A percentile compares a stretch with the other conserved stretches of the same genome.
phyloP scores from a whole-genome alignment of 2,888 invertebrate species.

The Aphodius granarius region DNA sequence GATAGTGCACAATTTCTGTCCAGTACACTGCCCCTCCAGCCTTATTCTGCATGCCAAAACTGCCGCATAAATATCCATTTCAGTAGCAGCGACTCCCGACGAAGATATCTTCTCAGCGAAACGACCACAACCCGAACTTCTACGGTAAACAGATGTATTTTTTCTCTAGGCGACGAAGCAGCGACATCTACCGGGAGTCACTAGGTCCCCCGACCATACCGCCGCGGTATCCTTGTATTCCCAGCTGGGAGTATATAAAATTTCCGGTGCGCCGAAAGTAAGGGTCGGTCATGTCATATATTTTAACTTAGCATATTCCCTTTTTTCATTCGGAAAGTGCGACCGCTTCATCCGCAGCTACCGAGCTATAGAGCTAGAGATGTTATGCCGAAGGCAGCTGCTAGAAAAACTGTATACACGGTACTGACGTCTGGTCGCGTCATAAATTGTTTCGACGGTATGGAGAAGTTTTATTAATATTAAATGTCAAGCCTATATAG shows the following conservation, averaged over 20 bases:
- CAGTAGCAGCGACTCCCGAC: not conserved
- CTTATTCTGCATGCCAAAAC: not conserved
- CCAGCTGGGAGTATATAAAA: not conserved
- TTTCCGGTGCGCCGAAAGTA: not conserved
- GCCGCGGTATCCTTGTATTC: not conserved
- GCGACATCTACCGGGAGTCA: not conserved
- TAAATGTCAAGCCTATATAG: not conserved
- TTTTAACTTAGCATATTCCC: not conserved
- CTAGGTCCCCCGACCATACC: not conserved
- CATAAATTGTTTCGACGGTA: not conserved
- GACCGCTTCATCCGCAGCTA: not conserved
- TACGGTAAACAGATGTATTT: conserved; percentile 10
- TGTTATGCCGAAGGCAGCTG: not conserved
- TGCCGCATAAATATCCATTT: conserved; percentile 1
- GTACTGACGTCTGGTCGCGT: not conserved
- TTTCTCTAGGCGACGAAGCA: conserved; percentile 1
- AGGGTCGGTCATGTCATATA: not conserved
- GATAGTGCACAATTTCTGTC: not conserved
- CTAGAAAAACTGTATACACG: not conserved
- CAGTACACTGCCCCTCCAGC: not conserved
- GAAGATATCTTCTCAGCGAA: not conserved
- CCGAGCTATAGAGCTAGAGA: not conserved
- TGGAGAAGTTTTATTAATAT: not conserved
- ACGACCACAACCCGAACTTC: not conserved
- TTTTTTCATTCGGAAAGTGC: not conserved